Evolutionary conservation across 2,888 invertebrate species (phyloP), one percentile per base, ranked within the genome.

Genomic region (Trachelus iudaicus): DNA sequence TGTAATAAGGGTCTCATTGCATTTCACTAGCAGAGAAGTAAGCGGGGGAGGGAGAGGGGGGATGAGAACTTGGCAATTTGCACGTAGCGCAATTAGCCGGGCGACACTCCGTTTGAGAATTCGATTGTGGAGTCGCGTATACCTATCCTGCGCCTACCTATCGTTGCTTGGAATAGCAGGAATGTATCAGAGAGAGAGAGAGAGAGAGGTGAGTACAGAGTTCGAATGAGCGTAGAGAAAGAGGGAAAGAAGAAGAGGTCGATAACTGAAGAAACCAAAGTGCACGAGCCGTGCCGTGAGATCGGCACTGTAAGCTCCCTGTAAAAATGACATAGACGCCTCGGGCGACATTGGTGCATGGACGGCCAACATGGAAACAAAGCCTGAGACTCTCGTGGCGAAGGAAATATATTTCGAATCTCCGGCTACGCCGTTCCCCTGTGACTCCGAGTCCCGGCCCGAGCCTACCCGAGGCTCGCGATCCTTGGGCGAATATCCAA

Each of bases 241-340:
- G 35, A 6, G 13, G 11, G 37, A 34, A 33, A 2, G 71, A 11
- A 71, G 71, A 33, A 12, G 31, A 6, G 33, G 31, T 56, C 56
- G 56, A 56, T 56, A 56, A 23, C 56, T 79, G 80, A 81, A 75
- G 81, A 76, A 79, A 81, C 80, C 56, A 56, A 56, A 56, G 56
- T 23, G 56, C 40, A 40, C 40, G 40, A 40, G 40, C 9, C 56
- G 4, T 40, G 15, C 40, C 15, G 23, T 23, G 56, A 56, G 56
- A 56, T 56, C 56, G 15, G 56, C 23, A 2, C 56, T 23, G 23
- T 23, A 23, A 23, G 56, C 56, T 23, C 56, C 56, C 23, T 56
- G 9, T 56, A 23, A 56, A 56, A 56, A 56, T 56, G 9, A 23
- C 56, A 2, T 12, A 3, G 2, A 23, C 9, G 23, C 56, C 56